Conservation (phyloP, 2,888 invertebrate species). For the Isotomurus palustris region DNA sequence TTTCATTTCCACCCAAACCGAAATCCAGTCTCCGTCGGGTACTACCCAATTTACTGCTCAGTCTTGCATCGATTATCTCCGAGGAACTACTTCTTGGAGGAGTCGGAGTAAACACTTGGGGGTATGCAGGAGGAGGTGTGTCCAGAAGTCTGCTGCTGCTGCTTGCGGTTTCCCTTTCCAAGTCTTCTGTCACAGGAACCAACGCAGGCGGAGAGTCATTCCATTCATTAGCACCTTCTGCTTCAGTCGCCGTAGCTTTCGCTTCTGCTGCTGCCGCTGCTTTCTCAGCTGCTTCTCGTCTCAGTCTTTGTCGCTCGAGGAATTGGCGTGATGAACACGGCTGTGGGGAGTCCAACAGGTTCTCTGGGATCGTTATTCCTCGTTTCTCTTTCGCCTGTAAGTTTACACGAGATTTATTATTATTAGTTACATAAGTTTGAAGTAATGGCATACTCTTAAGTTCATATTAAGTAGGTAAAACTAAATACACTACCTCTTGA, state of each 20-base stretch:
- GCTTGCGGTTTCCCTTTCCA: constrained; percentile 8
- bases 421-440: not conserved
- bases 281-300: not conserved
- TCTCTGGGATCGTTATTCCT: too few relatives aligned
- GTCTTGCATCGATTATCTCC: too few relatives aligned
- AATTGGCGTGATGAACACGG: constrained; percentile 33
- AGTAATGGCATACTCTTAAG: not conserved
- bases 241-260: not conserved
- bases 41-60: too few relatives aligned
- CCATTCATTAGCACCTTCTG: not conserved
- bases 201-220: too few relatives aligned
- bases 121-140: too few relatives aligned
- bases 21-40: too few relatives aligned
- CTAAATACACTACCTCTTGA: constrained; percentile 21
- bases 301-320: constrained; percentile 24
- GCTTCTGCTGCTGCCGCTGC: not conserved
- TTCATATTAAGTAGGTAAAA: not conserved
- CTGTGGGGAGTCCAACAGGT: too few relatives aligned
- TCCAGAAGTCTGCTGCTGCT: constrained; percentile 11
- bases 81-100: too few relatives aligned
- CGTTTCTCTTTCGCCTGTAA: not conserved
- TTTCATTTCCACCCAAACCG: too few relatives aligned
- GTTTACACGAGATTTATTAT: not conserved
- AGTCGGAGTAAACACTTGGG: too few relatives aligned
- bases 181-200: too few relatives aligned